phyloP scores from a whole-genome alignment of 2,797 vertebrate genomes.

The Ibycter americanus region DNA sequence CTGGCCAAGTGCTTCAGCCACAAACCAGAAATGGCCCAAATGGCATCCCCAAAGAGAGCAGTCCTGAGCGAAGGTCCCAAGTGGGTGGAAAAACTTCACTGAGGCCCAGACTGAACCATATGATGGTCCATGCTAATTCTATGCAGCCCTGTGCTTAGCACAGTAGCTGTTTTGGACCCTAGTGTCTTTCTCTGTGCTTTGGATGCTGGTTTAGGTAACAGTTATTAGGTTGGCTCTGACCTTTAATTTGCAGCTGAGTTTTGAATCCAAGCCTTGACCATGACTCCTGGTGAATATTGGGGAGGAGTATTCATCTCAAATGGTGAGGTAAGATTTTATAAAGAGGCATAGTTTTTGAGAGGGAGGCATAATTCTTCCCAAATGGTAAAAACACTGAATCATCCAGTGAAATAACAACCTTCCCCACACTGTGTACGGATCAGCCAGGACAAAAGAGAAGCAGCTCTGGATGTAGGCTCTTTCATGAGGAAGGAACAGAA shows the following conservation, averaged over 20 bases:
- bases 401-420: not conserved
- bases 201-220: not conserved
- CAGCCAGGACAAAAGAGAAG: not conserved
- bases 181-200: accelerated
- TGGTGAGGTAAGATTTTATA: too few species aligned
- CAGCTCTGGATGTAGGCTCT: not conserved
- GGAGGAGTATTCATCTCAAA: not conserved
- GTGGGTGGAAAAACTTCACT: not conserved
- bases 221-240: not conserved
- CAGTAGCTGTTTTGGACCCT: not conserved
- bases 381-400: not conserved
- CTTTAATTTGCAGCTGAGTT: not conserved
- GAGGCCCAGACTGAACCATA: not conserved
- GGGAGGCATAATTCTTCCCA: not conserved
- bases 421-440: not conserved
- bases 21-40: not conserved
- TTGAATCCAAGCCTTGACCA: not conserved
- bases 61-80: not conserved
- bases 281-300: not conserved
- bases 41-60: not conserved
- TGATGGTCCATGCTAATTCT: not conserved
- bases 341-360: not conserved
- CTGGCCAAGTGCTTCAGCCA: not conserved
- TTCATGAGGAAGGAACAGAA: not conserved
- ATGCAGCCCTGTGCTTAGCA: not conserved